Evolutionary conservation across 2,113 vertebrate species (phyloP).

Genomic region (Arenaria interpres): DNA sequence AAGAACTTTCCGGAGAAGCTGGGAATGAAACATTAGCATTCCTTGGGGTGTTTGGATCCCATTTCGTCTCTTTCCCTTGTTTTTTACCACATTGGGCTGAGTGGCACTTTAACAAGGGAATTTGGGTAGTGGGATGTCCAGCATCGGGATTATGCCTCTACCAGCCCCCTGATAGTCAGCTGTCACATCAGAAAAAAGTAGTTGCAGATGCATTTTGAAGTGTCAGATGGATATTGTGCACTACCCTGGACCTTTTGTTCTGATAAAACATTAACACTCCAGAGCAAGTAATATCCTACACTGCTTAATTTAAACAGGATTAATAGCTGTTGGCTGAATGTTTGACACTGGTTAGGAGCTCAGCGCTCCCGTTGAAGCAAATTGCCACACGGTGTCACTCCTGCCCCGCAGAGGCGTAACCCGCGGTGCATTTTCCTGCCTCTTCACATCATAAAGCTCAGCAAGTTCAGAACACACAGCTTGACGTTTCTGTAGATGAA

Average conservation of each 20-base stretch:
- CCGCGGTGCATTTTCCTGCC: background rate
- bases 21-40: background rate
- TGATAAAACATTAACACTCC: background rate
- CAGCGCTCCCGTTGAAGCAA: background rate
- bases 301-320: background rate
- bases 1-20: background rate
- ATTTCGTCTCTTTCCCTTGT: background rate
- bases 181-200: background rate
- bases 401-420: background rate
- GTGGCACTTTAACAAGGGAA: background rate
- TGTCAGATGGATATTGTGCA: background rate
- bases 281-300: background rate
- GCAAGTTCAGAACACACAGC: background rate
- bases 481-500: background rate
- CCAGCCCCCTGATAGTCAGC: background rate
- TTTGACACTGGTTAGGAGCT: background rate
- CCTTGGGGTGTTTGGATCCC: background rate
- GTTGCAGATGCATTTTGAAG: background rate
- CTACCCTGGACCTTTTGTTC: background rate
- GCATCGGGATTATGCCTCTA: background rate
- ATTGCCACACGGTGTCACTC: conserved; percentile 57
- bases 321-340: background rate
- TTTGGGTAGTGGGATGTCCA: background rate
- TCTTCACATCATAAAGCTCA: background rate
- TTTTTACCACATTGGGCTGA: background rate